Conservation (phyloP, 2,888 invertebrate genomes). For the Choreutis nemorana region DNA sequence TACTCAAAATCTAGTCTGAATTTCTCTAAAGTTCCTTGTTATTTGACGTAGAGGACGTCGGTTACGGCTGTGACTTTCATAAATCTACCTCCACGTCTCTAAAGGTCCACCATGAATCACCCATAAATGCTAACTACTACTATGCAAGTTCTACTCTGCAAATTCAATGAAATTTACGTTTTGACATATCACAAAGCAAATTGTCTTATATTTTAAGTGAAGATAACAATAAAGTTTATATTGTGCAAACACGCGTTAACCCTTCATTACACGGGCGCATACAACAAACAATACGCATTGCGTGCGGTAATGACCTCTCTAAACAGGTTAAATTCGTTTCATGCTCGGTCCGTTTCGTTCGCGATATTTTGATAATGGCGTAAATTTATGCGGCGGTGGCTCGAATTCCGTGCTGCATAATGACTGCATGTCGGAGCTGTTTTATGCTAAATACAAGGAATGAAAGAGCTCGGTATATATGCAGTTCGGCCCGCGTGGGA, state of each 20-base stretch:
- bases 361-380: constrained; percentile 63
- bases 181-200: constrained; percentile 3
- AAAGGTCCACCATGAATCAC: constrained; percentile 42
- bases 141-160: neutral
- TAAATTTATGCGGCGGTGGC: constrained; percentile 53
- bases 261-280: constrained; percentile 17
- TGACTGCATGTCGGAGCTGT: constrained; percentile 56
- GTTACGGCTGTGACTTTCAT: constrained; percentile 37
- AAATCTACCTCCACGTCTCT: constrained; percentile 36
- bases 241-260: constrained; percentile 15
- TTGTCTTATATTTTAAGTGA: too few species aligned
- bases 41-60: constrained; percentile 49
- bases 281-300: constrained; percentile 34
- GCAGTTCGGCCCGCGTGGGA: constrained; percentile 61
- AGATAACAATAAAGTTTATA: too few species aligned
- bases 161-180: neutral
- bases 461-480: constrained; percentile 57
- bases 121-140: constrained; percentile 7
- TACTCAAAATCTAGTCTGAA: too few species aligned
- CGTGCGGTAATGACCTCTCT: constrained; percentile 56
- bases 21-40: constrained; percentile 9
- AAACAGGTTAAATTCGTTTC: constrained; percentile 47
- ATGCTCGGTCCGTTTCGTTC: constrained; percentile 45
- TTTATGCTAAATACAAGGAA: constrained; percentile 59
- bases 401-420: constrained; percentile 59